Evolutionary conservation across 2,797 vertebrate species (phyloP), one percentile per base, ranked within the genome.

Genomic region (Myotis myotis): DNA sequence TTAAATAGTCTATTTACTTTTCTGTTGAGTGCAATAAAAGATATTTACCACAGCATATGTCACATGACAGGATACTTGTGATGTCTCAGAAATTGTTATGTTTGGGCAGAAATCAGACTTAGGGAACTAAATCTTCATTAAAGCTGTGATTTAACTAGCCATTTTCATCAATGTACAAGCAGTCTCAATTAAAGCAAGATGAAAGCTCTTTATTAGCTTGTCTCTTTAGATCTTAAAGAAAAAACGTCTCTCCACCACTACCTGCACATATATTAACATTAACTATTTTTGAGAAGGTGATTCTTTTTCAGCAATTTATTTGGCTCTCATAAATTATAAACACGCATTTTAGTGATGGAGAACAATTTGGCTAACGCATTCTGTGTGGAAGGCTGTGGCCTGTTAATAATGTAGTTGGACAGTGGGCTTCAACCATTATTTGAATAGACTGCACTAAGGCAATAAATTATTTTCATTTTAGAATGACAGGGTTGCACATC

Each of bases 391-490:
- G 74, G 30, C 72, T 95, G 11, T 33, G 15, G 62, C 5, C 30
- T 94, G 76, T 16, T 57, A 75, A 81, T 93, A 94, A 68, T 57
- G 36, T 8, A 92, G 51, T 87, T 0, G 20, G 92, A 78, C 74
- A 88, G 49, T 60, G 7, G 28, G 86, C 36, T 87, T 47, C 70
- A 23, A 57, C 80, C 33, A n/a, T 75, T 96, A 96, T 92, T 94
- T 96, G 78, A 76, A 87, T 93, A 28, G 64, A 64, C 41, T 70
- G 8, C 87, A 36, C 62, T 79, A 80, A 97, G 66, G 66, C 86
- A 94, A 94, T 95, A 93, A 89, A 96, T 74, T 93, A 87, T 96
- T 90, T 95, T 97, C 96, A 87, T 95, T 93, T 96, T 90, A 41
- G 83, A 97, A 91, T 96, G 93, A 92, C 95, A 97, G 30, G 25